These are phyloP conservation scores for Vanacampus margaritifer DNA, from an alignment of 2,113 vertebrate genomes.

Conservation along the genomic window DNA sequence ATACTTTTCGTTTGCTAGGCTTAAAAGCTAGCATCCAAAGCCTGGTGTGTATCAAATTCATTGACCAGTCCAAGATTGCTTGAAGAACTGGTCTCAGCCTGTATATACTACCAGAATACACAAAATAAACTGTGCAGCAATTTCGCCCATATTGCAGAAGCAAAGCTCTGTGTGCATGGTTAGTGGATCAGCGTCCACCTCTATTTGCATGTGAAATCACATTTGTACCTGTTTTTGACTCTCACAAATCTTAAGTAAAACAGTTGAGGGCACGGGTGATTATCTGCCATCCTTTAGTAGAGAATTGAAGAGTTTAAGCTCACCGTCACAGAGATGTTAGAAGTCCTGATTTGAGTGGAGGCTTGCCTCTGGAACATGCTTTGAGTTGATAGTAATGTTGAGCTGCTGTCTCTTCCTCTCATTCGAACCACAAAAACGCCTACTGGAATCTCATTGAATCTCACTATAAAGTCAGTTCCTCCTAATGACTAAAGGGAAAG, in stretches of 20 bases:
- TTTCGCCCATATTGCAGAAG: too few species aligned
- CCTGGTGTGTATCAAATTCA: background rate
- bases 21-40: background rate
- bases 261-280: background rate
- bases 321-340: slow-evolving; percentile 59
- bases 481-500: slow-evolving; percentile 29
- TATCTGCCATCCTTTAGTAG: background rate
- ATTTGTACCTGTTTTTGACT: background rate
- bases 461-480: slow-evolving; percentile 46
- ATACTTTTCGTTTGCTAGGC: background rate
- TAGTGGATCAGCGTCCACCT: too few species aligned
- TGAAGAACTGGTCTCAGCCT: too few species aligned
- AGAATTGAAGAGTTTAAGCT: slow-evolving; percentile 17
- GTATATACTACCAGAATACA: too few species aligned
- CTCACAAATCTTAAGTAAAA: too few species aligned
- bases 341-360: slow-evolving; percentile 54
- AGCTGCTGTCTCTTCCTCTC: slow-evolving; percentile 39
- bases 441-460: slow-evolving; percentile 46
- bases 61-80: too few species aligned
- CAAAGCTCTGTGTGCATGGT: too few species aligned
- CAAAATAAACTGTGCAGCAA: too few species aligned
- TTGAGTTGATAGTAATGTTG: slow-evolving; percentile 13
- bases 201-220: too few species aligned
- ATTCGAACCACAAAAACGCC: slow-evolving; percentile 56
- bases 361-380: slow-evolving; percentile 64